Conservation (phyloP, 2,888 invertebrate species). For the Boloria euphrosyne region DNA sequence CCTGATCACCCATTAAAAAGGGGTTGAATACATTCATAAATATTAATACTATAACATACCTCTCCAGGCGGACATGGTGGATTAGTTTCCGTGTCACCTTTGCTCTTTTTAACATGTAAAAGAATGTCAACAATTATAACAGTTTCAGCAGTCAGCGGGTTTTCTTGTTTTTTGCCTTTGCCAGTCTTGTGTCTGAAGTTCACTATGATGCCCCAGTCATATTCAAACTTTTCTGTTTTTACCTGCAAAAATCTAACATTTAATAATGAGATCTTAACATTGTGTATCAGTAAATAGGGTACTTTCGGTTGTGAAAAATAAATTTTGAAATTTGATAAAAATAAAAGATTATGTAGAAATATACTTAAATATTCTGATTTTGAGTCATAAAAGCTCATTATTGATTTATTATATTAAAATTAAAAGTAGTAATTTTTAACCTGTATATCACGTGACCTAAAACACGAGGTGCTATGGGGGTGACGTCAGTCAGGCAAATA, state of each 20-base stretch:
- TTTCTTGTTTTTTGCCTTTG: constrained; percentile 73
- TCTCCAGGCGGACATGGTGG: constrained; percentile 86
- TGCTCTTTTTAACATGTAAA: constrained; percentile 88
- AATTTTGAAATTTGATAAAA: too few species aligned
- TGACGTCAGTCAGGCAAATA: too few species aligned
- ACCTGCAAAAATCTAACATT: constrained; percentile 73
- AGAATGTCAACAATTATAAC: constrained; percentile 92
- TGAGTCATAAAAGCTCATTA: too few species aligned
- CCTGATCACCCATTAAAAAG: background rate
- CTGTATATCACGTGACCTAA: too few species aligned
- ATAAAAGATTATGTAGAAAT: too few species aligned
- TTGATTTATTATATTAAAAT: too few species aligned
- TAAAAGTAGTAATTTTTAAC: too few species aligned
- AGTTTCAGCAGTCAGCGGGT: constrained; percentile 81
- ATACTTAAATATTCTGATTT: too few species aligned
- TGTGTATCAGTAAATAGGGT: too few species aligned
- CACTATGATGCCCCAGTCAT: constrained; percentile 98
- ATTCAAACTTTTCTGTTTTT: constrained; percentile 91
- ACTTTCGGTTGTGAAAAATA: too few species aligned
- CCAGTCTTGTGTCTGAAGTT: constrained; percentile 91
- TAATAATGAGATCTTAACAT: too few species aligned
- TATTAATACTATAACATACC: constrained; percentile 52
- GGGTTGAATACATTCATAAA: background rate
- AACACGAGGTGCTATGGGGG: too few species aligned
- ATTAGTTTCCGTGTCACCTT: constrained; percentile 82